Percentiles rank a stretch among this genome's conserved stretches.
phyloP scores from a whole-genome alignment of 2,113 vertebrate genomes.

The Trichomycterus rosablanca region DNA sequence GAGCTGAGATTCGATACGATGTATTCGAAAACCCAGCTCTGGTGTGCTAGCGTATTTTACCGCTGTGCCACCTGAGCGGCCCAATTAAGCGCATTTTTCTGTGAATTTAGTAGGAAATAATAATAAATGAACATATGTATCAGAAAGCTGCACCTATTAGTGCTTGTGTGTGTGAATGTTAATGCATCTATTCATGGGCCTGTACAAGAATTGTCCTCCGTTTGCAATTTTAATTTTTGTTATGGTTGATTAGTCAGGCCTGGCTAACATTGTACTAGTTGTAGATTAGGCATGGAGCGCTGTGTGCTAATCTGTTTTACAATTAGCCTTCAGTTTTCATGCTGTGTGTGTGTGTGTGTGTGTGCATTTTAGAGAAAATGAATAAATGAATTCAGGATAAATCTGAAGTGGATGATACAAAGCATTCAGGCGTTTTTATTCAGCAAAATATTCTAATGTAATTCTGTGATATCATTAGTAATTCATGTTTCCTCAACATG shows the following conservation, averaged over 20 bases:
- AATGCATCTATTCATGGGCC: not conserved
- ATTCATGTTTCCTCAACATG: too few species aligned
- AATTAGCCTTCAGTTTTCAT: constrained; percentile 9
- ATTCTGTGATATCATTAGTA: too few species aligned
- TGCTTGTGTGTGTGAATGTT: not conserved
- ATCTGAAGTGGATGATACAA: not conserved
- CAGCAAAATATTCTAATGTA: too few species aligned
- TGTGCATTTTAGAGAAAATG: not conserved
- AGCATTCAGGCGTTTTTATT: not conserved
- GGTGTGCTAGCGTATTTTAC: too few species aligned
- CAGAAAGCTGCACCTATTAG: not conserved
- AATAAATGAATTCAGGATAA: not conserved
- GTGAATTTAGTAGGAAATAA: too few species aligned
- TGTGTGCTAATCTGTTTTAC: constrained; percentile 24
- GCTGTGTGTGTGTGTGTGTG: constrained; percentile 8
- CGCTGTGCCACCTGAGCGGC: too few species aligned
- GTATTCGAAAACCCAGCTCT: too few species aligned
- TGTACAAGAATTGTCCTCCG: not conserved
- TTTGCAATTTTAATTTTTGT: constrained; percentile 15
- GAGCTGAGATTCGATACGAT: too few species aligned
- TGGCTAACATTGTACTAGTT: constrained; percentile 26
- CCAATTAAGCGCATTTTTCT: too few species aligned
- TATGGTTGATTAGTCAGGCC: constrained; percentile 21
- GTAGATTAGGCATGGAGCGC: constrained; percentile 37
- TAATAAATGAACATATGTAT: too few species aligned